Evolutionary conservation across 2,113 vertebrate genomes (phyloP).

Genomic region (Gnathonemus echidnorhynchus): DNA sequence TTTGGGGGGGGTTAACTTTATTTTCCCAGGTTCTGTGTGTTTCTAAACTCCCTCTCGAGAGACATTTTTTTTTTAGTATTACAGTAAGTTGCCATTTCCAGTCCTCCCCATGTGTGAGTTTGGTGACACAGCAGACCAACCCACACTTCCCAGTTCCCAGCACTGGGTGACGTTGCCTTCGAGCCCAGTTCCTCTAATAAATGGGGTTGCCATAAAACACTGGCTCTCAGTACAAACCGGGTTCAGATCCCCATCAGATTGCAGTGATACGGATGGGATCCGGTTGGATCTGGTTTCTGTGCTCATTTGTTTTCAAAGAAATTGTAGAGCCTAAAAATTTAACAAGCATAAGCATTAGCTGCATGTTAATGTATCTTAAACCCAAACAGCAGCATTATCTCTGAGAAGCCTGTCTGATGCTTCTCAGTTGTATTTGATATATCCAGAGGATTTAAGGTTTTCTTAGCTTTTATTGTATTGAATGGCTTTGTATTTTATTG

Average conservation of each 20-base stretch:
- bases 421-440: background rate
- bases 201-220: background rate
- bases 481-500: background rate
- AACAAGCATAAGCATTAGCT: background rate
- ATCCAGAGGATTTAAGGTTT: background rate
- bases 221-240: background rate
- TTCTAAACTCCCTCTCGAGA: background rate
- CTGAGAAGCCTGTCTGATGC: background rate
- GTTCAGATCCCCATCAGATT: background rate
- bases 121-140: background rate
- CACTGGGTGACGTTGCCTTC: background rate
- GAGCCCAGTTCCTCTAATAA: background rate
- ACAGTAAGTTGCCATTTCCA: background rate
- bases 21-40: conserved; percentile 15
- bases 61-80: background rate
- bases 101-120: too few relatives aligned
- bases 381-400: background rate
- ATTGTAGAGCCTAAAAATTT: background rate
- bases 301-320: background rate
- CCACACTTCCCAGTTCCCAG: background rate
- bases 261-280: background rate
- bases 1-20: background rate
- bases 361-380: background rate
- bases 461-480: background rate
- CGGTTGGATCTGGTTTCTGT: background rate